Conservation (phyloP, 92 coral and sea anemone genomes). For the Plumapathes pennacea region DNA sequence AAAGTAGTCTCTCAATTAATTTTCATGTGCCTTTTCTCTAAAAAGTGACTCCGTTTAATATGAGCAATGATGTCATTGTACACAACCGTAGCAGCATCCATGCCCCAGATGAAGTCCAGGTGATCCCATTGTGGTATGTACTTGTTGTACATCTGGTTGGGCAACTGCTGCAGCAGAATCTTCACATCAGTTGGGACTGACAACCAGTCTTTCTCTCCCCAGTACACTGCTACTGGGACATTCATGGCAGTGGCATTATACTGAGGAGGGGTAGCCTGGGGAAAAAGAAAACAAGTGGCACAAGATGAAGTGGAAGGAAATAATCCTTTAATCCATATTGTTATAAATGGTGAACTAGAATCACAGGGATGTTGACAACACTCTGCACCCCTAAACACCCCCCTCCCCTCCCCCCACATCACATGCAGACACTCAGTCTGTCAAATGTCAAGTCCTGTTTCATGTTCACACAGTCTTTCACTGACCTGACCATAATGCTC, state of each 20-base stretch:
- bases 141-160: conserved; percentile 21
- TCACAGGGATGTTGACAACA: too few species aligned
- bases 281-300: neutral
- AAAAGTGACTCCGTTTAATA: too few species aligned
- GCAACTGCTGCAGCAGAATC: conserved; percentile 37
- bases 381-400: too few species aligned
- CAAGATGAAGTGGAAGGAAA: neutral
- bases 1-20: too few species aligned
- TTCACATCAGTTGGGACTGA: conserved; percentile 69
- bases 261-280: conserved; percentile 63
- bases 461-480: too few species aligned
- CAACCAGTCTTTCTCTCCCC: conserved; percentile 59
- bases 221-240: conserved; percentile 64
- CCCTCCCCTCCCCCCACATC: too few species aligned
- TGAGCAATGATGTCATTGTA: conserved; percentile 49
- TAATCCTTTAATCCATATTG: neutral
- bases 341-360: too few species aligned
- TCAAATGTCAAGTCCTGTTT: too few species aligned
- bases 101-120: conserved; percentile 74
- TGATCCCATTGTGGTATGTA: conserved; percentile 60
- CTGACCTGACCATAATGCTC: conserved; percentile 82
- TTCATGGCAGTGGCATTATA: conserved; percentile 48
- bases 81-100: conserved; percentile 62
- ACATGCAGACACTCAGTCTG: too few species aligned
- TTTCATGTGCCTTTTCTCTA: too few species aligned